These are phyloP conservation scores for Emydoidea blandingii DNA, from an alignment of 2,797 vertebrate species.

Conservation along the genomic window DNA sequence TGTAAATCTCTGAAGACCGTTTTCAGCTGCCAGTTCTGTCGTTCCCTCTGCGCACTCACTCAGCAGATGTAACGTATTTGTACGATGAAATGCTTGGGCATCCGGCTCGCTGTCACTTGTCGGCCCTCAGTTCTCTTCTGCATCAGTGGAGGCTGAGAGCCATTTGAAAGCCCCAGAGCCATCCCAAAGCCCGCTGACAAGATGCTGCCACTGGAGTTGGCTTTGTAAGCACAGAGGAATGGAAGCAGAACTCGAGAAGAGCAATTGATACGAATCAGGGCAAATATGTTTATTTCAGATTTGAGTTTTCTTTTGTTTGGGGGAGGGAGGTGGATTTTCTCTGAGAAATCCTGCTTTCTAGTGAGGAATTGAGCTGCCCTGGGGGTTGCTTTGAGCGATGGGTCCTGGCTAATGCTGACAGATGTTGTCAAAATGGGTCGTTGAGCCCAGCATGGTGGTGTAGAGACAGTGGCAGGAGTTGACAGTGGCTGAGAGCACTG, in stretches of 20 bases:
- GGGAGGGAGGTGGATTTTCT: fast-evolving
- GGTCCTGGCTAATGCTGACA: neutral
- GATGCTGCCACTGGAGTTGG: neutral
- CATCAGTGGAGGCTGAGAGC: neutral
- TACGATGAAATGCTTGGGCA: neutral
- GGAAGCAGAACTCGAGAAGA: neutral
- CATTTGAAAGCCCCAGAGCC: fast-evolving
- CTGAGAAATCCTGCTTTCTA: neutral
- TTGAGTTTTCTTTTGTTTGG: neutral
- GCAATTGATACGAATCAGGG: neutral
- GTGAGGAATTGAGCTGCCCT: no score
- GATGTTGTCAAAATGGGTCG: neutral
- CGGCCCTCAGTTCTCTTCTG: neutral
- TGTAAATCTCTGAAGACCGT: neutral
- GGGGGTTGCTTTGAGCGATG: neutral
- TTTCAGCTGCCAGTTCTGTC: neutral
- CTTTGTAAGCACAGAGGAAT: neutral
- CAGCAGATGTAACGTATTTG: no score
- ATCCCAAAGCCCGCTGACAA: neutral
- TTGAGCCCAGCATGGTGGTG: neutral
- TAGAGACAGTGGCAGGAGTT: neutral
- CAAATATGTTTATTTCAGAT: neutral
- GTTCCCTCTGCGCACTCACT: neutral
- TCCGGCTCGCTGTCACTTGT: neutral
- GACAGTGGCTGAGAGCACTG: neutral